A percentile compares a stretch with the other conserved stretches of the same genome.
Evolutionary conservation across 2,797 vertebrate genomes (phyloP).

Genomic region (Sebastes variabilis): DNA sequence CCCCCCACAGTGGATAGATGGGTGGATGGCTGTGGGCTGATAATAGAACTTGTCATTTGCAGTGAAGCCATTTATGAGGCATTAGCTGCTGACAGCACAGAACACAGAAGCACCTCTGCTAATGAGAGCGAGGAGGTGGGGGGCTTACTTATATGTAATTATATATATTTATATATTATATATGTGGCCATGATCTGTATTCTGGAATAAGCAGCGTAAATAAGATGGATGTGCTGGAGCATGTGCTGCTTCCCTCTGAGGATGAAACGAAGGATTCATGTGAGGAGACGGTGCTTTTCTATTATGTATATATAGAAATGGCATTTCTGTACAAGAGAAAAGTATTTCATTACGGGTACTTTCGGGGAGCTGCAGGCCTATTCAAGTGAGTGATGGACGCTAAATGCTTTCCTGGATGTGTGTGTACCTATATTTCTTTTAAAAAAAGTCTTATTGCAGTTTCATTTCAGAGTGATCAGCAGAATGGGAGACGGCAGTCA

Average conservation of each 20-base stretch:
- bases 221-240: neutral
- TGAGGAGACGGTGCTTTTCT: conserved; percentile 6
- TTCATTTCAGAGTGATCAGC: conserved; percentile 68
- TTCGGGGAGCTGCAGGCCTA: conserved; percentile 8
- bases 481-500: conserved; percentile 54
- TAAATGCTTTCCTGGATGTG: conserved; percentile 25
- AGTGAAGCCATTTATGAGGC: conserved; percentile 21
- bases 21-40: conserved; percentile 7
- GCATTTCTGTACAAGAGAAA: conserved; percentile 16
- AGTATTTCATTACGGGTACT: conserved; percentile 34
- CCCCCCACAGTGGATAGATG: neutral
- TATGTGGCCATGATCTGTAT: neutral
- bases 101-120: conserved; percentile 21
- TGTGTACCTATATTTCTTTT: conserved; percentile 43
- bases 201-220: neutral
- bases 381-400: conserved; percentile 36
- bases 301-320: conserved; percentile 16
- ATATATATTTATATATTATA: too few species aligned
- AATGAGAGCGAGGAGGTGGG: neutral
- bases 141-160: too few species aligned
- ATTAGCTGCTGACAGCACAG: conserved; percentile 18
- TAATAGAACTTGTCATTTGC: conserved; percentile 40
- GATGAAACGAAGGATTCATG: conserved; percentile 6
- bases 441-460: conserved; percentile 37
- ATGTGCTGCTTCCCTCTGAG: neutral